Base-by-base conservation (phyloP, 2,888 invertebrate genomes). In the Agrotis exclamationis region DNA sequence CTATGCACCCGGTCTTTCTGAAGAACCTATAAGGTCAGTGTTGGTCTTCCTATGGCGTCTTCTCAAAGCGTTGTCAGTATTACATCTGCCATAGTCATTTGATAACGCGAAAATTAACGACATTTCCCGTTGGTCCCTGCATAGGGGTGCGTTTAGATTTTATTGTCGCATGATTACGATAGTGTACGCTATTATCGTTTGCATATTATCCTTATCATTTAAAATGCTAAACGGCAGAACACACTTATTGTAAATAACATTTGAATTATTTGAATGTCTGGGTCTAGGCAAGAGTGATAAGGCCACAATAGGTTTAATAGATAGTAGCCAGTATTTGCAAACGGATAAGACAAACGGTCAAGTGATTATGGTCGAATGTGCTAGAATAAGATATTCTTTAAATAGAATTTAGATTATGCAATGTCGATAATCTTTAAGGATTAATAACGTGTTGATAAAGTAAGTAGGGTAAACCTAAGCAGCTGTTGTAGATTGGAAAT, bases 261-360 rank as follows among this genome's bases (percentile, higher is more conserved):
- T 73, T 48, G 54, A 74, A 24, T 65, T 39, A 54, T 45, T 57
- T 68, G 20, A 59, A 53, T 77, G 71, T 63, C 68, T 57, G 9
- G 47, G 80, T 68, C 71, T 79, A 63, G 74, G 58, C 44, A 24
- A 14, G 22, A 22, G 48, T 18, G 64, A 70, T 78, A 82, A 71
- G n/a, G 14, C 11, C 14, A n/a, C 39, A 24, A 48, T 48, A 48
- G 13, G n/a, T 22, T 47, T 18, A 39, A n/a, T 9, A 68, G 13
- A 13, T n/a, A 57, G 13, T 24, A 44, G 11, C 24, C 14, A 48
- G 13, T 66, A 63, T 47, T 47, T 53, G 22, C 54, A 53, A 66
- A 71, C 59, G 11, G 66, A 82, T 78, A 78, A n/a, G n/a, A 72
- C 50, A 45, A 57, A 48, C 16, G 18, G 20, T n/a, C 14, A n/a